Base-by-base conservation (phyloP, 2,113 vertebrate species). In the Pelecanus crispus region DNA sequence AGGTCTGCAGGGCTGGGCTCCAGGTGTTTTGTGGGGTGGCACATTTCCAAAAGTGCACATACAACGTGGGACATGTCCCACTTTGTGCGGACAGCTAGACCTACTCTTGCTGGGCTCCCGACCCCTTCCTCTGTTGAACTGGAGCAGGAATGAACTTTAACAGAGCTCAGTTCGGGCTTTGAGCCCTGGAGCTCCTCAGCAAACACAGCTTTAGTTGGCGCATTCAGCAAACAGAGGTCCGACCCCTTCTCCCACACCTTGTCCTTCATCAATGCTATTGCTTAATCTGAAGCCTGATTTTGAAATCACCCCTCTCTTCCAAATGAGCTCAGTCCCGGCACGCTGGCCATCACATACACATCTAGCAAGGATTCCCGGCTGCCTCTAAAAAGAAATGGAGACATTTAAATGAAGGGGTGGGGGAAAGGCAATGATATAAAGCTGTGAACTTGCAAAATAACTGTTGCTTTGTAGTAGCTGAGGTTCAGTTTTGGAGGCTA, bases 241-340 rank as follows among this genome's bases (percentile, higher is more conserved):
- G 0, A 75, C 40, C 36, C 40, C 40, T 91, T 92, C 70, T 90
- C 62, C 79, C 70, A 65, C 85, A 82, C 74, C 84, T 82, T 94
- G 73, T 82, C 73, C 74, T 87, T 92, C 65, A 47, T 68, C 61
- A 82, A 2, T 65, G 66, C 56, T 85, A 4, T 75, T 87, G 56
- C 87, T 72, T 85, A 65, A 90, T 44, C 25, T 14, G 7, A 87
- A 94, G 65, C 44, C n/a, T 90, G 83, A 55, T 94, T 94, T 94
- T 87, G 73, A 87, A 89, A 96, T 89, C 65, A 44, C 8, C 20
- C 16, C 12, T 38, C 21, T 72, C 44, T 94, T 94, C 56, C 74
- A 73, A 68, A 82, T 40, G 26, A 94, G 68, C 56, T 86, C 28
- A 49, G 44, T 67, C 61, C 44, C 44, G 61, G 61, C 49, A 31